These are phyloP conservation scores for Syngnathus typhle DNA, from an alignment of 2,113 vertebrate genomes.

Conservation along the genomic window DNA sequence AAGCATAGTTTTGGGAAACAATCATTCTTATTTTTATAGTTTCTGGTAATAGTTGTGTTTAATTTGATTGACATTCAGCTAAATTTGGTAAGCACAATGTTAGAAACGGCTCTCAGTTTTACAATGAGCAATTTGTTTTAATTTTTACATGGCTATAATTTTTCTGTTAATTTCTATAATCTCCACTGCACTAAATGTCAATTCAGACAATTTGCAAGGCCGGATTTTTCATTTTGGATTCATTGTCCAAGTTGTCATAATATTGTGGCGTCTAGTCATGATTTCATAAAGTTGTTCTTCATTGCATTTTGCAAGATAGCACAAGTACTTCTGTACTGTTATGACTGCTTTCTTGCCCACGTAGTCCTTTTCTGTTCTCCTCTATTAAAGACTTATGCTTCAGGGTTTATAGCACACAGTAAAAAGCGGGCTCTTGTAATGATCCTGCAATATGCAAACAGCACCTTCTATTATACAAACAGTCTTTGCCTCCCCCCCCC, in stretches of 20 bases:
- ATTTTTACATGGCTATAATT: not conserved
- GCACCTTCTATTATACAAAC: slow-evolving; percentile 34
- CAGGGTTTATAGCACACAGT: slow-evolving; percentile 22
- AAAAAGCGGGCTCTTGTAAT: slow-evolving; percentile 37
- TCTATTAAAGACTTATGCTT: slow-evolving; percentile 23
- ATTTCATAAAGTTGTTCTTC: not conserved
- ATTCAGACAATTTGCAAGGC: not conserved
- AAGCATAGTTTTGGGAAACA: too few relatives aligned
- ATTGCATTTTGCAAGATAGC: not conserved
- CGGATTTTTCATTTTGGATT: not conserved
- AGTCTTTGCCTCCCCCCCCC: not conserved
- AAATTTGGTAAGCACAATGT: not conserved
- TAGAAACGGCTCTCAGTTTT: not conserved
- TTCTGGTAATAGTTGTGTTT: not conserved
- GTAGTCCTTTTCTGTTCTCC: slow-evolving; percentile 16
- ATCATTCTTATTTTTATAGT: too few relatives aligned
- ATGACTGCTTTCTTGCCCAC: slow-evolving; percentile 19
- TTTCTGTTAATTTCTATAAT: not conserved
- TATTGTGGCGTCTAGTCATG: not conserved
- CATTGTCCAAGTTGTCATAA: not conserved
- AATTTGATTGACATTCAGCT: not conserved
- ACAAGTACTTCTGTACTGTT: slow-evolving; percentile 2
- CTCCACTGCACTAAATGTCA: not conserved
- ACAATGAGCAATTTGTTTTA: not conserved
- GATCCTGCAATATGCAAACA: slow-evolving; percentile 45